Percentiles rank a stretch among this genome's conserved stretches.
Conservation (phyloP, 1,140 invertebrate species). For the honey bee (Apis mellifera) region Amel_HAv3.1 CM009938.2:8396501-8397000, state of each 20-base stretch:
- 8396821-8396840: slow-evolving; percentile 1
- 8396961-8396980: background rate
- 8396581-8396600: too few relatives aligned
- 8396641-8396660: too few relatives aligned
- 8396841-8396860: slow-evolving; percentile 53
- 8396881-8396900: background rate
- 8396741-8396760: background rate
- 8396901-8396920: slow-evolving; percentile 21
- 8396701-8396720: too few relatives aligned
- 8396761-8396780: background rate
- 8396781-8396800: background rate
- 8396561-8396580: too few relatives aligned
- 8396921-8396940: background rate
- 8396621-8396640: too few relatives aligned
- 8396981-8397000: background rate
- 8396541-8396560: too few relatives aligned
- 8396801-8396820: background rate
- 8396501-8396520: too few relatives aligned
- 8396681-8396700: too few relatives aligned
- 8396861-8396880: slow-evolving; percentile 34
- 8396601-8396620: too few relatives aligned
- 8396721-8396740: background rate
- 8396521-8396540: too few relatives aligned
- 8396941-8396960: background rate
- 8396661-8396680: too few relatives aligned